phyloP scores from a whole-genome alignment of 2,888 invertebrate species.

The Noctua fimbriata region DNA sequence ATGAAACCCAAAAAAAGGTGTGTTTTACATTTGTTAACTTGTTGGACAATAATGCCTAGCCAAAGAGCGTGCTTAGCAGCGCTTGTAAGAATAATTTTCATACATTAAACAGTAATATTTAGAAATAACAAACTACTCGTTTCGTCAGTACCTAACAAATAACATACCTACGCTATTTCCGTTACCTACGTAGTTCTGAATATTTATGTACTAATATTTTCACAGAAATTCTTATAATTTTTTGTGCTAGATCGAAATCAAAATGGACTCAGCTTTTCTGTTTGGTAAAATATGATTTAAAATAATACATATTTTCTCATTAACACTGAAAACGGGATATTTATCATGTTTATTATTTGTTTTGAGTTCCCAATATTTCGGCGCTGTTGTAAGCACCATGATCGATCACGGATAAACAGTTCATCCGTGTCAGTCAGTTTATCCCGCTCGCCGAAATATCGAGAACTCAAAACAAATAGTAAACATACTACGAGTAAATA shows the following conservation, averaged over 20 bases:
- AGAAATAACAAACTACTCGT: neutral
- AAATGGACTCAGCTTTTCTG: neutral
- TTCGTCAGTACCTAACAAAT: neutral
- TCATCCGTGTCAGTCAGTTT: no score
- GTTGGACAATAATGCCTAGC: neutral
- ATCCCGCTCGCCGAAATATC: no score
- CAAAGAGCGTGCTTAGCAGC: neutral
- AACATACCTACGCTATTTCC: neutral
- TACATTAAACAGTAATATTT: constrained; percentile 8
- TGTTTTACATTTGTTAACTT: no score
- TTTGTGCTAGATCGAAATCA: neutral
- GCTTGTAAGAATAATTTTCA: constrained; percentile 8
- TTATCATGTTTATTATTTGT: no score
- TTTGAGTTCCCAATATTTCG: no score
- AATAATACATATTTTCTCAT: neutral
- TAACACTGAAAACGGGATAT: no score
- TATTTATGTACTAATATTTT: neutral
- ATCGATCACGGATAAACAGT: no score
- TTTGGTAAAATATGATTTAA: neutral
- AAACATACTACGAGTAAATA: no score
- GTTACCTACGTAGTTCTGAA: neutral
- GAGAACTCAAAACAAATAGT: no score
- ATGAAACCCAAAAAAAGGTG: neutral
- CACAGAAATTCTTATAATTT: neutral
- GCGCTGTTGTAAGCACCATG: no score